phyloP scores from a whole-genome alignment of 2,113 vertebrate species.

The Podilymbus podiceps region DNA sequence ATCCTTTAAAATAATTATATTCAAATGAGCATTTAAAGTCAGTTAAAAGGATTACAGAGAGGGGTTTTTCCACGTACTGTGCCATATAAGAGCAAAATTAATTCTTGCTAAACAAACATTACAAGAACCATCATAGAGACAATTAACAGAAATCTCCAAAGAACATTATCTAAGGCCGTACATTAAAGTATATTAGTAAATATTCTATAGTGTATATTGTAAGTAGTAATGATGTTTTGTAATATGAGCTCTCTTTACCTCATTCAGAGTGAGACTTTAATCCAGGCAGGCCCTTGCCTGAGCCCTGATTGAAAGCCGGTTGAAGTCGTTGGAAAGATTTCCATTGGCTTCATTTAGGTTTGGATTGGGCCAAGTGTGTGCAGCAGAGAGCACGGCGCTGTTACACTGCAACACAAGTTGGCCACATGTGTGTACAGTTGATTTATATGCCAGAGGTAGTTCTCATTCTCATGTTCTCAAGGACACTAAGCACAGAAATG shows the following conservation, averaged over 20 bases:
- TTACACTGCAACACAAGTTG: not conserved
- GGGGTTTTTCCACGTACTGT: not conserved
- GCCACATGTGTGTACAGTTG: accelerated
- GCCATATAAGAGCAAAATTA: constrained; percentile 5
- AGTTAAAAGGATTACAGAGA: constrained; percentile 20
- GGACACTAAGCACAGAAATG: not conserved
- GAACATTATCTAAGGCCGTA: not conserved
- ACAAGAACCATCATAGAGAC: not conserved
- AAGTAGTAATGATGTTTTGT: not conserved
- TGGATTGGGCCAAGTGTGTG: not conserved
- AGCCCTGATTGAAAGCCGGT: not conserved
- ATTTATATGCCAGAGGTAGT: not conserved
- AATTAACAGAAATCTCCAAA: constrained; percentile 37
- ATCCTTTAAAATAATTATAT: constrained; percentile 38
- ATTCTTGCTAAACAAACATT: constrained; percentile 36
- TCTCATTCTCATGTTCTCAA: not conserved
- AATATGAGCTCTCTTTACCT: constrained; percentile 10
- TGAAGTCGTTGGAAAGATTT: not conserved
- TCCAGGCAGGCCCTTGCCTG: not conserved
- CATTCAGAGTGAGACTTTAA: not conserved
- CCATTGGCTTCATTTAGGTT: not conserved
- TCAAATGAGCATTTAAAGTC: constrained; percentile 37
- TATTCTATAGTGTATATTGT: not conserved
- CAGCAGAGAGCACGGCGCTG: not conserved
- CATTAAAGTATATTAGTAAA: constrained; percentile 32